These are phyloP conservation scores for Catagonus wagneri DNA, from an alignment of 2,113 vertebrate genomes.

Conservation along the genomic window DNA sequence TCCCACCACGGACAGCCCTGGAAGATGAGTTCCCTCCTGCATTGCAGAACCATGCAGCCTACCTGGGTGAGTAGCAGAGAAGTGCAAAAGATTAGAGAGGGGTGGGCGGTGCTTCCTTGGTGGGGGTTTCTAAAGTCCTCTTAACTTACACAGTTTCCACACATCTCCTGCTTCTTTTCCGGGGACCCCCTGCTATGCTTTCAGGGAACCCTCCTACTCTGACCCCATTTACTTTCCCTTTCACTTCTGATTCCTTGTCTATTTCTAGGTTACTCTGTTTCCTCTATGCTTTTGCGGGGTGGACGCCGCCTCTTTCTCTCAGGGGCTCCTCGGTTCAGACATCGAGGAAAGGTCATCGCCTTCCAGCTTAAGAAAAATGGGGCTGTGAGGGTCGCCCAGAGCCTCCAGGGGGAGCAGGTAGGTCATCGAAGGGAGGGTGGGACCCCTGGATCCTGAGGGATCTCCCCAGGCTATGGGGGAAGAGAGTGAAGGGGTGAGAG, in stretches of 20 bases:
- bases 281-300: constrained; percentile 90
- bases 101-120: background rate
- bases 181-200: background rate
- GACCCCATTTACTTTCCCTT: background rate
- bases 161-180: background rate
- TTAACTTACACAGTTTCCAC: background rate
- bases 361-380: constrained; percentile 92
- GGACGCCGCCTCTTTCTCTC: constrained; percentile 91
- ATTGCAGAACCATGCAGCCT: constrained; percentile 95
- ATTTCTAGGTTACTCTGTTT: constrained; percentile 94
- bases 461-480: background rate
- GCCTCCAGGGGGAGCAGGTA: constrained; percentile 96
- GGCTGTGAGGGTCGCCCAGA: constrained; percentile 90
- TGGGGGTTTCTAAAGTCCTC: background rate
- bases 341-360: constrained; percentile 97
- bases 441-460: background rate
- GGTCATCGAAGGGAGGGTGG: background rate
- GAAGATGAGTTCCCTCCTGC: constrained; percentile 93
- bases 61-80: constrained; percentile 89
- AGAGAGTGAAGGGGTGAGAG: background rate
- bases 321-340: constrained; percentile 96
- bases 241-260: background rate
- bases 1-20: constrained; percentile 90
- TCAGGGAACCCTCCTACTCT: background rate
- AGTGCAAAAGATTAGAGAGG: background rate